A percentile compares a stretch with the other conserved stretches of the same genome.
Evolutionary conservation across 2,113 vertebrate genomes (phyloP).

Genomic region (Empidonax traillii): DNA sequence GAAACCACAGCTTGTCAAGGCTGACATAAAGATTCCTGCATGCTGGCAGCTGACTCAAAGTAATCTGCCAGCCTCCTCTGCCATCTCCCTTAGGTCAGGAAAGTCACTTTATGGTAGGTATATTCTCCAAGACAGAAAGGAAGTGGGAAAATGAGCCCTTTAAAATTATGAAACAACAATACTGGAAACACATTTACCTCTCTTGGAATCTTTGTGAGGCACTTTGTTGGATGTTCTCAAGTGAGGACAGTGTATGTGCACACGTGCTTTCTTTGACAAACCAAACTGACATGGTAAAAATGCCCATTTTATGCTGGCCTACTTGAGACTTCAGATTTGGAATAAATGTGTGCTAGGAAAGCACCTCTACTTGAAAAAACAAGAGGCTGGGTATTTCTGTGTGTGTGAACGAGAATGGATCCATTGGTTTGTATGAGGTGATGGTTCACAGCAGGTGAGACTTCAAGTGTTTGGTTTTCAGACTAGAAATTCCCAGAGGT

Average conservation of each 20-base stretch:
- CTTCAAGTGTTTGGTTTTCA: neutral
- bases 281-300: neutral
- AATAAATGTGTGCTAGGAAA: neutral
- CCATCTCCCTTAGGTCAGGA: neutral
- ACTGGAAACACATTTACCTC: neutral
- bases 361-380: neutral
- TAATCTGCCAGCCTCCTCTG: neutral
- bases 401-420: neutral
- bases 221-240: neutral
- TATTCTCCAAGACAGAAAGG: neutral
- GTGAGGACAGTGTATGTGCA: neutral
- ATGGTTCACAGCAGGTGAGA: neutral
- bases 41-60: neutral
- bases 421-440: neutral
- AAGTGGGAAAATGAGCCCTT: neutral
- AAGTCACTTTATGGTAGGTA: neutral
- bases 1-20: neutral
- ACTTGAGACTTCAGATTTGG: neutral
- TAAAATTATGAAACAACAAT: neutral
- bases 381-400: neutral
- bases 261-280: neutral
- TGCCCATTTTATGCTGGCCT: neutral
- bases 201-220: neutral
- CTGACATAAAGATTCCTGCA: neutral
- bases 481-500: neutral